These are phyloP conservation scores for Lepidonotus clava DNA, from an alignment of 2,888 invertebrate genomes.

Conservation along the genomic window DNA sequence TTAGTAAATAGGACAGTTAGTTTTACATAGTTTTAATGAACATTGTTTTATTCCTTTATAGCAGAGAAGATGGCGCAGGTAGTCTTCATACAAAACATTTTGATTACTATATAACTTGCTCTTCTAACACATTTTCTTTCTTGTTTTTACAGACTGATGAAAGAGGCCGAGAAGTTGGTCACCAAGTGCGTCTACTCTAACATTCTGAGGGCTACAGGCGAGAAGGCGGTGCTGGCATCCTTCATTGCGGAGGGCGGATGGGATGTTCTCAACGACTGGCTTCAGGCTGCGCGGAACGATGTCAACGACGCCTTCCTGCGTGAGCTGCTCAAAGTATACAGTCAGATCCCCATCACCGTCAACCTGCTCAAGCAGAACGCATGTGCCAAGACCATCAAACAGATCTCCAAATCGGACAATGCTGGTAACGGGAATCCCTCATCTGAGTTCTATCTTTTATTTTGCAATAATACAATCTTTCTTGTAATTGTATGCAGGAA, in stretches of 20 bases:
- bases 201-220: slow-evolving; percentile 92
- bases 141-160: slow-evolving; percentile 86
- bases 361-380: slow-evolving; percentile 94
- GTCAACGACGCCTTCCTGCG: slow-evolving; percentile 93
- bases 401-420: slow-evolving; percentile 82
- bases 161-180: slow-evolving; percentile 95
- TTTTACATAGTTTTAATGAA: too few species aligned
- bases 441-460: not conserved
- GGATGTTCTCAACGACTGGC: slow-evolving; percentile 93
- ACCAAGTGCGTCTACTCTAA: slow-evolving; percentile 97
- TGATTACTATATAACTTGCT: too few species aligned
- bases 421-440: not conserved
- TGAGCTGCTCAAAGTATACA: slow-evolving; percentile 91
- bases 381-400: slow-evolving; percentile 94
- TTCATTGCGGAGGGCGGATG: slow-evolving; percentile 96
- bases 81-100: too few species aligned
- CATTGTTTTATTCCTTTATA: too few species aligned
- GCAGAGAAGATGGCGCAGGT: too few species aligned
- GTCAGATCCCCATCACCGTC: slow-evolving; percentile 93
- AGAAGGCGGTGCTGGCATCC: slow-evolving; percentile 87
- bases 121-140: too few species aligned
- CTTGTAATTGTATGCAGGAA: not conserved
- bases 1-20: too few species aligned
- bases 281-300: slow-evolving; percentile 91
- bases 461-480: not conserved